A percentile compares a stretch with the other conserved stretches of the same genome.
phyloP scores from a whole-genome alignment of 2,888 invertebrate species.

The Leptarthrus brevirostris region DNA sequence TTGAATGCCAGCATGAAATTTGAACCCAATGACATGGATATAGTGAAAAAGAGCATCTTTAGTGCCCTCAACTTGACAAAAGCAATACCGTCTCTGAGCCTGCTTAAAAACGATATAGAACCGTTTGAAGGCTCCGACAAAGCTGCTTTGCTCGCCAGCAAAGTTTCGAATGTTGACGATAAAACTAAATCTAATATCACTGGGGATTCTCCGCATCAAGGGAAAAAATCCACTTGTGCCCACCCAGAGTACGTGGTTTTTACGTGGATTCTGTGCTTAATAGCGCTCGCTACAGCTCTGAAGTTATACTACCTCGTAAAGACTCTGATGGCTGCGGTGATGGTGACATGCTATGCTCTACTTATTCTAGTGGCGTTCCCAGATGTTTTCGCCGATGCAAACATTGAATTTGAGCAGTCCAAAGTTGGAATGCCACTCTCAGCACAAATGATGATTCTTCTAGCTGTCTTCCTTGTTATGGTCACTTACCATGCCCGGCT shows the following conservation, averaged over 20 bases:
- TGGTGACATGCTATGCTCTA: conserved; percentile 79
- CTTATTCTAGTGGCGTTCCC: conserved; percentile 75
- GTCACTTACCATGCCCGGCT: conserved; percentile 90
- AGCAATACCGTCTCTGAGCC: conserved; percentile 52
- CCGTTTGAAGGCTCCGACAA: conserved; percentile 30
- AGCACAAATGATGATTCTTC: conserved; percentile 83
- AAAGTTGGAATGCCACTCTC: conserved; percentile 76
- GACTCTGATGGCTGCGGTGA: conserved; percentile 79
- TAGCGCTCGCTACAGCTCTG: conserved; percentile 90
- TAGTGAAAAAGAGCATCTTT: conserved; percentile 59
- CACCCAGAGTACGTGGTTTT: conserved; percentile 91
- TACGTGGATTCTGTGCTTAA: conserved; percentile 92
- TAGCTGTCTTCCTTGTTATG: conserved; percentile 85
- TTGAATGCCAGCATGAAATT: conserved; percentile 43
- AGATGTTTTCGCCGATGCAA: conserved; percentile 67
- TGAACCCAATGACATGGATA: conserved; percentile 53
- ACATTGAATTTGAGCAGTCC: conserved; percentile 57
- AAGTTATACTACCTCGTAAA: conserved; percentile 91
- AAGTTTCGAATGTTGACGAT: neutral
- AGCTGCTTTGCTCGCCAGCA: neutral
- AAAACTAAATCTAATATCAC: neutral
- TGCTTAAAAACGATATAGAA: neutral
- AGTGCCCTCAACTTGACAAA: conserved; percentile 60
- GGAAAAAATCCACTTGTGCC: conserved; percentile 67
- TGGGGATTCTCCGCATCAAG: neutral